phyloP scores from a whole-genome alignment of 1,140 invertebrate species.

The Tyrophagus putrescentiae region DNA sequence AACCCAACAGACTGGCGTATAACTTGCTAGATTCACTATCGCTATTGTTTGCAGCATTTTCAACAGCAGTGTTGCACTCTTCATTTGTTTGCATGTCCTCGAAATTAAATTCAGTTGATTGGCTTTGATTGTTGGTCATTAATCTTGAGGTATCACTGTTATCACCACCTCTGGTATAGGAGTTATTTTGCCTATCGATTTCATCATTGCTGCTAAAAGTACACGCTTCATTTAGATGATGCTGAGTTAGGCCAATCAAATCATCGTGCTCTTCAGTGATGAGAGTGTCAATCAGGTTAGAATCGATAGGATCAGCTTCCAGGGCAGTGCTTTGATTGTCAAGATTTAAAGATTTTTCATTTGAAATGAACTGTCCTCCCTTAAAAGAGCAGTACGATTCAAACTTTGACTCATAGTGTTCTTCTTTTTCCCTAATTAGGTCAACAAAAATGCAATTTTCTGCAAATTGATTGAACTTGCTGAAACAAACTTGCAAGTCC shows the following conservation, averaged over 20 bases:
- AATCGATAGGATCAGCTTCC: neutral
- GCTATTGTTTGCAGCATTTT: too few species aligned
- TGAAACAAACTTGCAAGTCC: neutral
- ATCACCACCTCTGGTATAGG: too few species aligned
- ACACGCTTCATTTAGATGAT: neutral
- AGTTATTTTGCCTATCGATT: neutral
- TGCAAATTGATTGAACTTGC: neutral
- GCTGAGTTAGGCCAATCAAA: neutral
- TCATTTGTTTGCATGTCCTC: too few species aligned
- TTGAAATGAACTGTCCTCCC: neutral
- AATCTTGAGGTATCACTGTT: too few species aligned
- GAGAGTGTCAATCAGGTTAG: neutral
- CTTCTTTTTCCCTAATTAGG: neutral
- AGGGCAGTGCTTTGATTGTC: neutral
- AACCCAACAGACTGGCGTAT: too few species aligned
- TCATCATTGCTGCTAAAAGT: conserved; percentile 1
- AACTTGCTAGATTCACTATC: too few species aligned
- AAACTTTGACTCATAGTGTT: neutral
- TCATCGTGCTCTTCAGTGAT: neutral
- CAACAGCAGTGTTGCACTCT: too few species aligned
- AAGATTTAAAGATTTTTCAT: neutral
- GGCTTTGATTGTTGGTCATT: too few species aligned
- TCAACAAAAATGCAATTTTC: neutral
- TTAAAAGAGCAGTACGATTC: neutral
- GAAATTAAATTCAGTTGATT: too few species aligned